Conservation (phyloP, 2,797 vertebrate genomes). For the Morus bassanus region DNA sequence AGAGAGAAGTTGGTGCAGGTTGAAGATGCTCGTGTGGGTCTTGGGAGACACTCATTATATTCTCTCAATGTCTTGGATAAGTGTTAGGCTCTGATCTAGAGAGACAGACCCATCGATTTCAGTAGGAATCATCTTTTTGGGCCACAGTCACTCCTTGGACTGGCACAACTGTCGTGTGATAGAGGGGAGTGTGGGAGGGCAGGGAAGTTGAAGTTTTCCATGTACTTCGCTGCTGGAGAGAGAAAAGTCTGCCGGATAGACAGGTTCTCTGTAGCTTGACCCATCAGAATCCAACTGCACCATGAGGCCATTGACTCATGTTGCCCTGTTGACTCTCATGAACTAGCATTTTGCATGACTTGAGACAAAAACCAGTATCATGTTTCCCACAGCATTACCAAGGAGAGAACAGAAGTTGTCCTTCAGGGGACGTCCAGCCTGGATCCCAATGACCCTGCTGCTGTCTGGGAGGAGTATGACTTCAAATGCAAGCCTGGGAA, state of each 20-base stretch:
- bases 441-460: slow-evolving; percentile 80
- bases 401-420: slow-evolving; percentile 90
- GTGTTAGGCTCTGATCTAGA: neutral
- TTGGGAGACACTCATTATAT: neutral
- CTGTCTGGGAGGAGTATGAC: slow-evolving; percentile 92
- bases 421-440: slow-evolving; percentile 88
- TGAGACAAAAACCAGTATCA: rapidly evolving
- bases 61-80: neutral
- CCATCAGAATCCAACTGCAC: neutral
- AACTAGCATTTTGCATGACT: neutral
- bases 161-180: neutral
- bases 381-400: slow-evolving; percentile 82
- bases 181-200: neutral
- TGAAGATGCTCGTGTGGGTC: neutral
- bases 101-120: neutral
- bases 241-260: neutral
- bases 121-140: neutral
- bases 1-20: neutral
- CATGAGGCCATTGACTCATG: rapidly evolving
- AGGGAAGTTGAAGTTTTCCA: neutral
- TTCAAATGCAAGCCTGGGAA: slow-evolving; percentile 93
- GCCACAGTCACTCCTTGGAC: neutral
- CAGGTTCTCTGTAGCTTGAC: neutral
- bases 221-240: neutral
- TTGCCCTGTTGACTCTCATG: rapidly evolving